Evolutionary conservation across 1,140 invertebrate genomes (phyloP), one percentile per base, ranked within the genome.

Genomic region (Drosophila mojavensis): DNA sequence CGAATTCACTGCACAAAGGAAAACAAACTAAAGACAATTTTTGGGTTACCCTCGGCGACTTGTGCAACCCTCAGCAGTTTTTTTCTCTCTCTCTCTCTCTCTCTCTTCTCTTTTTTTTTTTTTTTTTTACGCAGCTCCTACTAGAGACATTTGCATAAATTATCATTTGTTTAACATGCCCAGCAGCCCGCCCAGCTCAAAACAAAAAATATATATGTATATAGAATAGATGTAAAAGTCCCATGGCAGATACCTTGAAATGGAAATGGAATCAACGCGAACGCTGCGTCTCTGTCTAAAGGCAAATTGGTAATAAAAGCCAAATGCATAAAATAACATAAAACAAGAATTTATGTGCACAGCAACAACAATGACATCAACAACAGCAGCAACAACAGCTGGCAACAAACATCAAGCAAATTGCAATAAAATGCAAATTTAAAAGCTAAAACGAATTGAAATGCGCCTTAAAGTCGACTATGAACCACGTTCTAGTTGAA

Each of bases 81-180:
- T 78, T 51, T 41, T 62, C 20, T 24, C 20, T 24, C 3, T 24
- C 20, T 24, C 20, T 24, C 20, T 24, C 2, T 24, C 20, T 24
- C 17, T 17, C 17, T 17, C 17, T 68, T 36, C 53, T 72, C 15
- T 53, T 58, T 47, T 20, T 17, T 51, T 20, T 50, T 60, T 28
- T 17, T 54, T 67, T 67, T 53, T 26, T n/a, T 30, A 20, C 56
- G 20, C 51, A 59, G 54, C 67, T 61, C 73, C 73, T 78, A 82
- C 76, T 83, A 88, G 83, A 88, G 83, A 80, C 83, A 88, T 88
- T 88, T 88, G 83, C 83, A 88, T 88, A 89, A 88, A 88, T 89
- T 88, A 89, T 88, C 79, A 88, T 88, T 88, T 89, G 83, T 76
- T 88, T 78, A 83, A 81, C 72, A 85, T 69, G 70, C 59, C 66